Conservation (phyloP, 2,888 invertebrate genomes). For the Orchestes rusci region DNA sequence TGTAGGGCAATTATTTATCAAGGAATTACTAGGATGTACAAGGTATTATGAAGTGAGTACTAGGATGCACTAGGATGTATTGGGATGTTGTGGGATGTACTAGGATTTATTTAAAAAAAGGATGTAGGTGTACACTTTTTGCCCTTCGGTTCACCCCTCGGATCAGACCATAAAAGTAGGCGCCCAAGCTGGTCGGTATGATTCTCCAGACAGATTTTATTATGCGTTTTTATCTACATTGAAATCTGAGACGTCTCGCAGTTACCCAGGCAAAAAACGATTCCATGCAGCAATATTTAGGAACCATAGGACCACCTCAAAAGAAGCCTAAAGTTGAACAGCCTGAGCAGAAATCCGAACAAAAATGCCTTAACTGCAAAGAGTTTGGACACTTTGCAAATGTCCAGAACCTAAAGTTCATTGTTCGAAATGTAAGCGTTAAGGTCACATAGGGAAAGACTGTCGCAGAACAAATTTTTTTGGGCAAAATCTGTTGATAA, state of each 20-base stretch:
- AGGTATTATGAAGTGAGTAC: too few species aligned
- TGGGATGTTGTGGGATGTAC: too few species aligned
- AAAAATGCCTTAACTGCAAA: not conserved
- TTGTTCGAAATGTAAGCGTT: constrained; percentile 1
- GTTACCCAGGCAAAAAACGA: not conserved
- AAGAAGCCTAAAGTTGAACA: not conserved
- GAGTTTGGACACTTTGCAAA: not conserved
- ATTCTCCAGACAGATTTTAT: not conserved
- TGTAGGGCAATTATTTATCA: too few species aligned
- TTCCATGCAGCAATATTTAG: not conserved
- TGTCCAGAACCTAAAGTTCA: not conserved
- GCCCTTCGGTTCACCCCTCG: too few species aligned
- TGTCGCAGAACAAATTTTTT: not conserved
- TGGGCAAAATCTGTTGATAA: not conserved
- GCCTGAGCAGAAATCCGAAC: not conserved
- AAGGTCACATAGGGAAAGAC: not conserved
- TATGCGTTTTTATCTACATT: not conserved
- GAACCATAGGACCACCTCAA: not conserved
- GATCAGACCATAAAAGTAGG: constrained; percentile 1
- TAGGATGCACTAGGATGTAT: too few species aligned
- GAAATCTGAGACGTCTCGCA: not conserved
- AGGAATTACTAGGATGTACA: too few species aligned
- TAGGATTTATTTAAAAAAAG: too few species aligned
- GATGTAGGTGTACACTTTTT: too few species aligned
- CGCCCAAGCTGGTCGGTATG: not conserved